Conservation (phyloP, 2,113 vertebrate species). For the Gnathonemus echidnorhynchus region DNA sequence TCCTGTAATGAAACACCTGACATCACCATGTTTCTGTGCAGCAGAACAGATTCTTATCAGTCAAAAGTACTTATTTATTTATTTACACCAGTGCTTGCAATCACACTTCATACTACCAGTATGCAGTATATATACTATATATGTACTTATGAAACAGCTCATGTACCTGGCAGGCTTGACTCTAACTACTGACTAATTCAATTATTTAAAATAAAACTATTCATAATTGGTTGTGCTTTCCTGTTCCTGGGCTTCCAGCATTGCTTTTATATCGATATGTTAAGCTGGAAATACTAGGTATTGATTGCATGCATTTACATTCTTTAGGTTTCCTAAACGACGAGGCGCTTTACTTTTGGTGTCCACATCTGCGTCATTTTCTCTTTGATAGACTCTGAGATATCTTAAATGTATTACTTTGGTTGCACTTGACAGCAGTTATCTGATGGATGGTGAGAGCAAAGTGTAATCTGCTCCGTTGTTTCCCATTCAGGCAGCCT, state of each 20-base stretch:
- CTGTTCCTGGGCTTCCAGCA: neutral
- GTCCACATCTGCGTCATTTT: neutral
- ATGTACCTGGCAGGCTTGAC: neutral
- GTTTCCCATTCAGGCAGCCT: constrained; percentile 13
- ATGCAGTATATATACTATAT: neutral
- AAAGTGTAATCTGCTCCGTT: constrained; percentile 13
- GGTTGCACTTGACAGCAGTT: constrained; percentile 30
- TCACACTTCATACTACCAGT: neutral
- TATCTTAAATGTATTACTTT: constrained; percentile 34
- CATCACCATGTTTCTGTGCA: neutral
- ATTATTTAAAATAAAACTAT: neutral
- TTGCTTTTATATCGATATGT: neutral
- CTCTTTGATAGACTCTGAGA: neutral
- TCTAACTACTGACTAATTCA: neutral
- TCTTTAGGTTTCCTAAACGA: neutral
- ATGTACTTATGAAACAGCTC: neutral
- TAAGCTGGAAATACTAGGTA: neutral
- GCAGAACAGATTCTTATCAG: neutral
- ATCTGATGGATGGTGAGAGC: constrained; percentile 17
- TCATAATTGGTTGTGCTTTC: neutral
- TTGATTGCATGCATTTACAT: neutral
- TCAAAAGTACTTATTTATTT: neutral
- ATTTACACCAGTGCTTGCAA: neutral
- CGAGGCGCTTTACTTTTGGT: neutral
- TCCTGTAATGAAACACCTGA: neutral